Conservation (phyloP, 2,797 vertebrate species). For the Anguilla marmorata region DNA sequence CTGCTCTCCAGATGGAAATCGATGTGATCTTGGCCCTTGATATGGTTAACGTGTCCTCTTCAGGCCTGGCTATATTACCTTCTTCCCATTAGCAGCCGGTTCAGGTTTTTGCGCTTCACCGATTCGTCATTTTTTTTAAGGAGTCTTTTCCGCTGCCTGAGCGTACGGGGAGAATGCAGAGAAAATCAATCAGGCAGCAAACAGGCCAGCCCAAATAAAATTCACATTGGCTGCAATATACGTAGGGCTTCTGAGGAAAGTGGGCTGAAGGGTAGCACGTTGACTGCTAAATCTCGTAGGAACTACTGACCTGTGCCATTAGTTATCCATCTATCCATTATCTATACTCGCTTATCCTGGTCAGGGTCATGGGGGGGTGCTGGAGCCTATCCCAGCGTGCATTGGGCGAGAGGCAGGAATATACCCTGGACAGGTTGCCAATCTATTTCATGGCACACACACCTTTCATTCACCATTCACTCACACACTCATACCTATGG, state of each 20-base stretch:
- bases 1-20: not conserved
- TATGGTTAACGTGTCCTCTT: not conserved
- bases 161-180: not conserved
- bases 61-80: not conserved
- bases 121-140: conserved; percentile 1
- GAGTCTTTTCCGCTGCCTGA: not conserved
- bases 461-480: no score
- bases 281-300: not conserved
- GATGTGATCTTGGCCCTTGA: not conserved
- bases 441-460: no score
- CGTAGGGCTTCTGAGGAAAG: not conserved
- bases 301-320: not conserved
- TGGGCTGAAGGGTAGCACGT: not conserved
- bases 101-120: not conserved
- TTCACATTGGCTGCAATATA: not conserved
- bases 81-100: conserved; percentile 3
- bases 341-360: no score
- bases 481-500: no score
- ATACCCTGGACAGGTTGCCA: no score
- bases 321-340: not conserved
- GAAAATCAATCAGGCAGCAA: not conserved
- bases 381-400: no score
- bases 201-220: not conserved
- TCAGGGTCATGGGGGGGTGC: no score
- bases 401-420: no score